phyloP scores from a whole-genome alignment of 2,113 vertebrate genomes.

The Acanthisitta chloris region DNA sequence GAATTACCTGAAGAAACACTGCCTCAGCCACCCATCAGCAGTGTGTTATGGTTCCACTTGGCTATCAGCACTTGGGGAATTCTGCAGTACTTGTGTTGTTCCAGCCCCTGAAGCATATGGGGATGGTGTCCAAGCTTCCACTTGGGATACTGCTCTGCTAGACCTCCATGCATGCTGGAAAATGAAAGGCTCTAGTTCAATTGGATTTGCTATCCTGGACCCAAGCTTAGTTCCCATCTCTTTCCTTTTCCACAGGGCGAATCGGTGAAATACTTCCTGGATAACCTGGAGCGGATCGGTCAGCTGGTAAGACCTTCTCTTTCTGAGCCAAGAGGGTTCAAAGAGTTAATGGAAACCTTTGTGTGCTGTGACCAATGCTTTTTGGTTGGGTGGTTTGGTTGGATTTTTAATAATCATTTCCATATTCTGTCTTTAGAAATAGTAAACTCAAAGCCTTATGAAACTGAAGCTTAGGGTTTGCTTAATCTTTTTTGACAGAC shows the following conservation, averaged over 20 bases:
- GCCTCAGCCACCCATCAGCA: too few species aligned
- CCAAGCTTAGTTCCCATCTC: neutral
- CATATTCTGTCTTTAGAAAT: neutral
- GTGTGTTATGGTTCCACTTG: too few species aligned
- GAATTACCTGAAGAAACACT: neutral
- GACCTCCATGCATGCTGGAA: accelerated
- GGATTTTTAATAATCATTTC: neutral
- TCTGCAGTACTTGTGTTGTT: neutral
- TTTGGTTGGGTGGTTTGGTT: too few species aligned
- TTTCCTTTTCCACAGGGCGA: conserved; percentile 82
- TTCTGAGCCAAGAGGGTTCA: neutral
- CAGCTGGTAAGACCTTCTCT: conserved; percentile 84
- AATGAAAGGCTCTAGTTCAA: neutral
- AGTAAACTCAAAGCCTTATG: neutral
- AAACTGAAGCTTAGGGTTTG: neutral
- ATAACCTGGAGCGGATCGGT: conserved; percentile 95
- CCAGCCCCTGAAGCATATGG: neutral
- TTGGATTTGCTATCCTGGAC: neutral
- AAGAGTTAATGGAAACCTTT: neutral
- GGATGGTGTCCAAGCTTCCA: neutral
- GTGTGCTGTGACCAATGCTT: neutral
- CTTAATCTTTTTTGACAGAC: neutral
- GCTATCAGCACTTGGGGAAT: too few species aligned
- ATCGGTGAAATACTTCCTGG: conserved; percentile 97
- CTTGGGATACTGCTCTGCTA: neutral